Evolutionary conservation across 2,797 vertebrate species (phyloP).

Genomic region (Cottoperca gobio): DNA sequence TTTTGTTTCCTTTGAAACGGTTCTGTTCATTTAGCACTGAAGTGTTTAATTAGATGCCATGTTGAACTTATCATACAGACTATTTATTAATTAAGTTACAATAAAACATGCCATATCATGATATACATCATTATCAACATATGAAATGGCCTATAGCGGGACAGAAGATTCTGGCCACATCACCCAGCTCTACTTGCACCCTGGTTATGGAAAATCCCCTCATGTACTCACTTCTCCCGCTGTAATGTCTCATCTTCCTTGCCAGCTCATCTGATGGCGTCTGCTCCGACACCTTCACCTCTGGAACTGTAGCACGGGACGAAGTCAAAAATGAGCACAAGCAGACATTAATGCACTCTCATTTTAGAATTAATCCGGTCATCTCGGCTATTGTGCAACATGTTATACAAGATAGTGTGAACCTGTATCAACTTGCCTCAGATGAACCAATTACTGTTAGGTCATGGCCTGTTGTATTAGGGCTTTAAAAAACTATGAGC

Average conservation of each 20-base stretch:
- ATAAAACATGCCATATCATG: no score
- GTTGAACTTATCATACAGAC: no score
- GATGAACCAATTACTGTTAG: slow-evolving; percentile 51
- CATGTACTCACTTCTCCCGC: slow-evolving; percentile 85
- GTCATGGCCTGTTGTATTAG: slow-evolving; percentile 37
- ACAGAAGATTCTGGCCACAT: no score
- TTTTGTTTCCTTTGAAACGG: no score
- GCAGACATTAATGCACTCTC: neutral
- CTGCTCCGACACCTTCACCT: slow-evolving; percentile 94
- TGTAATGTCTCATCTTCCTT: slow-evolving; percentile 90
- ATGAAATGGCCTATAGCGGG: no score
- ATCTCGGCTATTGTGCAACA: slow-evolving; percentile 22
- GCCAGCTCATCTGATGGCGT: slow-evolving; percentile 93
- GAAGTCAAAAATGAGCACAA: slow-evolving; percentile 11
- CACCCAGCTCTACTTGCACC: no score
- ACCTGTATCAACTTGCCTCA: slow-evolving; percentile 61
- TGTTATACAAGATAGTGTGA: slow-evolving; percentile 3
- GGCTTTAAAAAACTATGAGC: slow-evolving; percentile 36
- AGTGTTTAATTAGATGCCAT: no score
- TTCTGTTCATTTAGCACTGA: no score
- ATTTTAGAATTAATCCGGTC: slow-evolving; percentile 23
- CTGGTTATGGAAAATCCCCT: neutral
- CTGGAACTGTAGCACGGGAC: slow-evolving; percentile 76
- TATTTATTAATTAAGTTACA: no score
- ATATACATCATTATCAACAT: no score